phyloP scores from a whole-genome alignment of 2,888 invertebrate genomes.

The Heteropelma amictum region DNA sequence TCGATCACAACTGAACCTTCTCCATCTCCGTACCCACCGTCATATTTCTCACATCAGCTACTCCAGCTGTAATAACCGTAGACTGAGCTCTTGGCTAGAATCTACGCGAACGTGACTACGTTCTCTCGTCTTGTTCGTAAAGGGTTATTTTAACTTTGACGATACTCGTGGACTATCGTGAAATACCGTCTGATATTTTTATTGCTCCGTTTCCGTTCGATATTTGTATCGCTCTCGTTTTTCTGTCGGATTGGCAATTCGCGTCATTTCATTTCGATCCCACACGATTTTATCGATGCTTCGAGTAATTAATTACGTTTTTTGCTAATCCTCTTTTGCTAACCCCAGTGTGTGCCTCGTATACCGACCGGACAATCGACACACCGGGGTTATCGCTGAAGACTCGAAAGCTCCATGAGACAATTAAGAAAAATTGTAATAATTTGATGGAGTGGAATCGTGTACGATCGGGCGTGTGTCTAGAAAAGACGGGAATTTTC shows the following conservation, averaged over 20 bases:
- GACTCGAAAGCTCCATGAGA: too few species aligned
- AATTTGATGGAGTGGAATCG: too few species aligned
- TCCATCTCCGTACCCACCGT: background rate
- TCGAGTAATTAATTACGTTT: too few species aligned
- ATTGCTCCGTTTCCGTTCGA: background rate
- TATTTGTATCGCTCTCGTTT: background rate
- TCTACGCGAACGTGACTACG: constrained; percentile 32
- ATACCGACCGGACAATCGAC: too few species aligned
- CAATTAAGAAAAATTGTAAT: too few species aligned
- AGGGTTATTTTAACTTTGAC: constrained; percentile 33
- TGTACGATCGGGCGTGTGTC: too few species aligned
- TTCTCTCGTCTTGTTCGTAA: constrained; percentile 21
- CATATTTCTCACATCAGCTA: constrained; percentile 25
- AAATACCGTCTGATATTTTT: background rate
- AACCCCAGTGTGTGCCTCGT: too few species aligned
- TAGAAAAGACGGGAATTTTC: background rate
- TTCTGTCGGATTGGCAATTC: background rate
- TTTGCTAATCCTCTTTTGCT: too few species aligned
- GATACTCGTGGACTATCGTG: constrained; percentile 28
- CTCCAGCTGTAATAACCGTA: constrained; percentile 29
- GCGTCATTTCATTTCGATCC: too few species aligned
- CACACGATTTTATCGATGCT: too few species aligned
- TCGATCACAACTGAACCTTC: constrained; percentile 21
- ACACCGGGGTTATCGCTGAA: too few species aligned
- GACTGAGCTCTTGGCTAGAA: constrained; percentile 26